Conservation (phyloP, 2,888 invertebrate genomes). For the Oligia strigilis region DNA sequence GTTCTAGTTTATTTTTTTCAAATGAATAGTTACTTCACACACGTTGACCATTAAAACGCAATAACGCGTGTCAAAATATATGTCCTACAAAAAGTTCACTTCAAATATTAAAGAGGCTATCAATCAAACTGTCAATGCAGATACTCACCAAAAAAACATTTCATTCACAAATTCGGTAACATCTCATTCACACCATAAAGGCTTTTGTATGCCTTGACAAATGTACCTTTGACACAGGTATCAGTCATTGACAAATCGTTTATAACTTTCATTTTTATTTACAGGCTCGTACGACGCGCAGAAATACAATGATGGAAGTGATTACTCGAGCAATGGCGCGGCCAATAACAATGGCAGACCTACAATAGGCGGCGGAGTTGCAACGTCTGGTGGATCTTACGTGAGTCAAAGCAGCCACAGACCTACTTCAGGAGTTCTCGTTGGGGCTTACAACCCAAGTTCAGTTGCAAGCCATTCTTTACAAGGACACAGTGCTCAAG, state of each 20-base stretch:
- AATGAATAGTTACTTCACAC: no score
- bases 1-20: background rate
- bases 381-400: slow-evolving; percentile 73
- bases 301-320: slow-evolving; percentile 84
- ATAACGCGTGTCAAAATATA: slow-evolving; percentile 37
- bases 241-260: slow-evolving; percentile 83
- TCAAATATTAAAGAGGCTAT: slow-evolving; percentile 34
- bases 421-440: slow-evolving; percentile 40
- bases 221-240: slow-evolving; percentile 78
- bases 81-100: slow-evolving; percentile 18
- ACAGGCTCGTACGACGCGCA: slow-evolving; percentile 87
- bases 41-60: background rate
- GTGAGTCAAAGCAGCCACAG: slow-evolving; percentile 77
- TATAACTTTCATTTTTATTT: slow-evolving; percentile 88
- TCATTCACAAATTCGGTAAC: slow-evolving; percentile 73
- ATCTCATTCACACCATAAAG: slow-evolving; percentile 67
- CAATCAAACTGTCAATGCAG: slow-evolving; percentile 52
- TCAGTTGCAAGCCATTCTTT: slow-evolving; percentile 7
- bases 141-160: slow-evolving; percentile 59
- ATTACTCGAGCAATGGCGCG: slow-evolving; percentile 77
- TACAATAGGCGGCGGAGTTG: slow-evolving; percentile 75
- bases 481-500: slow-evolving; percentile 34
- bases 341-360: slow-evolving; percentile 77
- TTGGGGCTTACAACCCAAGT: slow-evolving; percentile 40
- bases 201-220: slow-evolving; percentile 82